Evolutionary conservation across 2,888 invertebrate species (phyloP), one percentile per base, ranked within the genome.

Genomic region (Coremacera marginata): DNA sequence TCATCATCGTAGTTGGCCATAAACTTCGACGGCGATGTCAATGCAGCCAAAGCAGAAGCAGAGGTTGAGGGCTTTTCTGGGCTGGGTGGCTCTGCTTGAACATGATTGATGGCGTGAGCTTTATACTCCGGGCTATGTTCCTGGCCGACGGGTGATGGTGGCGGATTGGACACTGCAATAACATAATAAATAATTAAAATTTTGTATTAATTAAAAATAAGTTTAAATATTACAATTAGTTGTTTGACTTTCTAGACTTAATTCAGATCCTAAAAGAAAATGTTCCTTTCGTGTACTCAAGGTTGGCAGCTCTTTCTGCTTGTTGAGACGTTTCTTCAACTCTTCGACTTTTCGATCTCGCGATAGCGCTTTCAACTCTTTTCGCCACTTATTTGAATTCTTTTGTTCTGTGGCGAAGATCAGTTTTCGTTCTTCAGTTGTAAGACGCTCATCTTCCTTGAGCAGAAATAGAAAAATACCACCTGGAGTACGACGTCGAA

Each of bases 391-490:
- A 67, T 90, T 90, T 5, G 89, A 89, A 79, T 91, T 92, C 81
- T 91, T 91, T 52, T 91, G 91, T 77, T 94, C 94, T 74, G 93
- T 93, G 7, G 88, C 90, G 87, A 95, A 95, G 84, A 95, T 94
- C 84, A 92, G 89, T 77, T 91, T 91, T 81, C 92, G 91, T 89
- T 93, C 92, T 80, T 92, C 93, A 81, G 91, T 91, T 0, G 94
- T 93, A 63, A 95, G 90, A 74, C 92, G 91, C 70, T 92, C 91
- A 81, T 95, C 93, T 79, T 93, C 92, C 87, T 95, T 95, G 27
- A 96, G 89, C n/a, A 96, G 90, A 87, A 94, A 95, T 62, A 97
- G 91, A 89, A 94, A 97, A 63, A 97, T 93, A 27, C 97, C 97
- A 14, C 97, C 97, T 0, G 96, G 94, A 5, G 96, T 97, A 80